These are phyloP conservation scores for Terebella lapidaria DNA, from an alignment of 2,888 invertebrate genomes.

Conservation along the genomic window DNA sequence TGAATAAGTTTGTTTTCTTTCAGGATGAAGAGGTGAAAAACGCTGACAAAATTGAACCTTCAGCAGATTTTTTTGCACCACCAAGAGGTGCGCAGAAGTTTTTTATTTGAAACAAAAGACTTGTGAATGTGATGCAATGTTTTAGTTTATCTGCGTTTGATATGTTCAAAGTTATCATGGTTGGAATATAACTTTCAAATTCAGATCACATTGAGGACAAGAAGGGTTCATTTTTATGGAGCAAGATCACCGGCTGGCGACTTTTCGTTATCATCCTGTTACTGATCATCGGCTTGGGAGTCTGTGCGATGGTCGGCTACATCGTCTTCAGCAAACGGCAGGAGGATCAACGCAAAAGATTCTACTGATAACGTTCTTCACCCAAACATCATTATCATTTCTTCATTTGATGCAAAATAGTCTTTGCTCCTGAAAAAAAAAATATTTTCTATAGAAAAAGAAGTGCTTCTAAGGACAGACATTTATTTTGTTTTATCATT, in stretches of 20 bases:
- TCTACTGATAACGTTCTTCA: slow-evolving; percentile 60
- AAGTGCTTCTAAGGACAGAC: no score
- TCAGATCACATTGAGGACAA: slow-evolving; percentile 80
- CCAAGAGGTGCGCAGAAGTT: slow-evolving; percentile 64
- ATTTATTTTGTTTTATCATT: no score
- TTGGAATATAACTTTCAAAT: no score
- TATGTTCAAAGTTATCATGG: no score
- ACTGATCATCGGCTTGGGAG: slow-evolving; percentile 76
- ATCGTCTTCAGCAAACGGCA: slow-evolving; percentile 90
- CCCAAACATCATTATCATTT: no score
- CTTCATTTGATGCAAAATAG: no score
- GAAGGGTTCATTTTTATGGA: slow-evolving; percentile 56
- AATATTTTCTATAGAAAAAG: no score
- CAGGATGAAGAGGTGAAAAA: slow-evolving; percentile 56
- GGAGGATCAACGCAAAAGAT: slow-evolving; percentile 81
- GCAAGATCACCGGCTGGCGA: slow-evolving; percentile 82
- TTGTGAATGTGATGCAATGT: no score
- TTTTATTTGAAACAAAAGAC: not conserved
- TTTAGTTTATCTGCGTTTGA: no score
- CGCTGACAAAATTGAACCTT: slow-evolving; percentile 78
- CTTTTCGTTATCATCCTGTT: slow-evolving; percentile 82
- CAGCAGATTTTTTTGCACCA: slow-evolving; percentile 82
- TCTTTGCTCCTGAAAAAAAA: no score
- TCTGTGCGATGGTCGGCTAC: slow-evolving; percentile 78
- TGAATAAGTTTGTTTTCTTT: no score